Conservation (phyloP, 1,140 invertebrate species). For the Chironomus striatipennis region DNA sequence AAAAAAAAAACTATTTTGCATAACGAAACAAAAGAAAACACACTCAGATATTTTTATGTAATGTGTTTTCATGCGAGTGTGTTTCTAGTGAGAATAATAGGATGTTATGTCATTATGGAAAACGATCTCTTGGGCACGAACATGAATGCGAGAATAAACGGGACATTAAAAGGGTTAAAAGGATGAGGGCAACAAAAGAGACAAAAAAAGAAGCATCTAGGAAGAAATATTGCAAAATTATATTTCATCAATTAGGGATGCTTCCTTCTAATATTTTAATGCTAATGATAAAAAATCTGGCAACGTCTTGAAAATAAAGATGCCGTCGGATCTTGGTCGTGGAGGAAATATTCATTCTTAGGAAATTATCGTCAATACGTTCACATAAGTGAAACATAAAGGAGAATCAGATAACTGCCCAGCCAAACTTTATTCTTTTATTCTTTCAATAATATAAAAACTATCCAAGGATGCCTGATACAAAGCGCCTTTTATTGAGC, state of each 20-base stretch:
- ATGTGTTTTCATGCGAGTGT: too few relatives aligned
- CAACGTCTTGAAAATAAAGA: background rate
- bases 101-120: conserved; percentile 21
- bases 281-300: background rate
- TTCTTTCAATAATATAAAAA: too few relatives aligned
- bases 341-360: too few relatives aligned
- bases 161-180: background rate
- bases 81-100: background rate
- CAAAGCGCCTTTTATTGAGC: too few relatives aligned
- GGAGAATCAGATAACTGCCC: too few relatives aligned
- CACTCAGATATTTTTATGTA: background rate
- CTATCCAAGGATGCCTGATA: too few relatives aligned
- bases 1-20: conserved; percentile 23
- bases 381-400: too few relatives aligned
- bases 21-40: conserved; percentile 15
- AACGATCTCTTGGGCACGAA: conserved; percentile 22
- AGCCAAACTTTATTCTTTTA: too few relatives aligned
- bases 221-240: background rate
- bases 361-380: too few relatives aligned
- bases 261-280: background rate
- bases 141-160: background rate
- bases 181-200: background rate
- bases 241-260: conserved; percentile 21
- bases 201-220: background rate
- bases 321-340: too few relatives aligned